Evolutionary conservation across 2,113 vertebrate species (phyloP).

Genomic region (Geococcyx californianus): DNA sequence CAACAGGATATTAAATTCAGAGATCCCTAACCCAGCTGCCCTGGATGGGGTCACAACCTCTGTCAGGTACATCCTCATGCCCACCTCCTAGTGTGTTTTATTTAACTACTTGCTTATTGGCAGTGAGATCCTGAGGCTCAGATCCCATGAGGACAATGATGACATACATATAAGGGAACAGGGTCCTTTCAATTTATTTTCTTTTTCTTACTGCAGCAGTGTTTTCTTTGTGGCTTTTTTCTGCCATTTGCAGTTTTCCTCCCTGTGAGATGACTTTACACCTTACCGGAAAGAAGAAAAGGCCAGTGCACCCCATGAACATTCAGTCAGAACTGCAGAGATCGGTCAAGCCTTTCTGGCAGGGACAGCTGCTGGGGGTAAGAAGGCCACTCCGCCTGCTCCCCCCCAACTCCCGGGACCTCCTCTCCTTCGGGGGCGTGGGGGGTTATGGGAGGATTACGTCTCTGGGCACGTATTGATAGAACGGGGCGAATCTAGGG

Average conservation of each 20-base stretch:
- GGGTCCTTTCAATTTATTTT: neutral
- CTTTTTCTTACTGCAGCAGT: too few species aligned
- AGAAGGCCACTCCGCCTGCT: neutral
- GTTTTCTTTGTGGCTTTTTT: neutral
- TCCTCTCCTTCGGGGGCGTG: too few species aligned
- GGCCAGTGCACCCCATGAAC: fast-evolving
- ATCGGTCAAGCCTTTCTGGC: neutral
- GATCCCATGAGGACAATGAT: fast-evolving
- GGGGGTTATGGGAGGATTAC: too few species aligned
- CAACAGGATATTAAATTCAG: fast-evolving
- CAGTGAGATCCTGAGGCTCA: neutral
- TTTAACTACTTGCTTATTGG: neutral
- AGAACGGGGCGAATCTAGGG: neutral
- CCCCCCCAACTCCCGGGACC: too few species aligned
- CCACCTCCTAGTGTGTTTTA: neutral
- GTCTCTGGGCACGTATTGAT: neutral
- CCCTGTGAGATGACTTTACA: neutral
- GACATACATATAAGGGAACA: fast-evolving
- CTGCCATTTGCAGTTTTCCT: neutral
- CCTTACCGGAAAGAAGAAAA: neutral
- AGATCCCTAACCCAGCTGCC: neutral
- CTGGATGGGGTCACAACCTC: too few species aligned
- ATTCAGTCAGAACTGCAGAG: neutral
- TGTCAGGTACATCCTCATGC: too few species aligned
- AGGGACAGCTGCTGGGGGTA: neutral